Conservation (phyloP, 1,140 invertebrate species). For the Gyrodactylus salaris region DNA sequence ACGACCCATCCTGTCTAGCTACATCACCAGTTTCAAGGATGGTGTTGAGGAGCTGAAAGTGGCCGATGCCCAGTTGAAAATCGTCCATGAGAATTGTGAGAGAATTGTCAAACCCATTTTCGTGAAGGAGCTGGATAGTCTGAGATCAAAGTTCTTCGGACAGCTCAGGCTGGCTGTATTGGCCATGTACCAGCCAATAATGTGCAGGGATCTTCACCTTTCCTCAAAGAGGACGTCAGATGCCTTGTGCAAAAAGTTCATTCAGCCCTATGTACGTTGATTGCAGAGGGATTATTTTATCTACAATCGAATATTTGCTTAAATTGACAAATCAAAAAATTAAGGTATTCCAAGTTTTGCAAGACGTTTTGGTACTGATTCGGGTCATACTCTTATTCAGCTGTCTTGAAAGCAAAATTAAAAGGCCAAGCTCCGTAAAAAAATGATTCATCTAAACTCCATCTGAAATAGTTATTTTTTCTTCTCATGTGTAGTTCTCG, state of each 20-base stretch:
- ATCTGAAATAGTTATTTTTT: no score
- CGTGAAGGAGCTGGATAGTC: background rate
- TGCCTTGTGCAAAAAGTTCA: background rate
- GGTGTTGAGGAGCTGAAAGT: background rate
- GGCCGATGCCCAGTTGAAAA: background rate
- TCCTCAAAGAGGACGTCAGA: background rate
- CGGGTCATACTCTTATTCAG: no score
- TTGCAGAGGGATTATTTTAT: no score
- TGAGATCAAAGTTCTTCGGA: background rate
- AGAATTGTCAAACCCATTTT: background rate
- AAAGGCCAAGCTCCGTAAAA: no score
- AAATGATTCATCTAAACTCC: no score
- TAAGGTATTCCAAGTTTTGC: no score
- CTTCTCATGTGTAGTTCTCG: no score
- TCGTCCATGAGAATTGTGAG: background rate
- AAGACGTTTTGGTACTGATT: no score
- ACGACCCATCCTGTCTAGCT: no score
- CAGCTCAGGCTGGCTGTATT: background rate
- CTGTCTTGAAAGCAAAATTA: no score
- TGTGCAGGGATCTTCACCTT: background rate
- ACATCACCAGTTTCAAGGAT: background rate
- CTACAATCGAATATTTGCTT: no score
- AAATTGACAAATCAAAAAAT: no score
- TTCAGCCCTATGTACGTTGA: background rate
- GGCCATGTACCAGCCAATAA: background rate